phyloP scores from a whole-genome alignment of 2,113 vertebrate genomes.

The Bubalus kerabau region DNA sequence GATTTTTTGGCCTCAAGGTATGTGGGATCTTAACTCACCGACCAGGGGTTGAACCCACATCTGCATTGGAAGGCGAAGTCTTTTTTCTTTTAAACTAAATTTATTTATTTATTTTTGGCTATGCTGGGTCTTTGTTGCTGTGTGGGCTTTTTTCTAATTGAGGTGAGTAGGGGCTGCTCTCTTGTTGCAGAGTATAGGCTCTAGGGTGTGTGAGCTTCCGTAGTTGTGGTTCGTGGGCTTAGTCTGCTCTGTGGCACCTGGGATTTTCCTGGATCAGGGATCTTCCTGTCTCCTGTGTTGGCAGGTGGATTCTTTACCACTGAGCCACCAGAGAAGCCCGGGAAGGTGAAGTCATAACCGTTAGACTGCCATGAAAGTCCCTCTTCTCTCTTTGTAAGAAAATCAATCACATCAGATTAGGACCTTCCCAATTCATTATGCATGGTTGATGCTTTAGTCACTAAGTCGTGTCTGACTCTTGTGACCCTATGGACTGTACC shows the following conservation, averaged over 20 bases:
- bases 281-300: not conserved
- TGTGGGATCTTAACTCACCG: not conserved
- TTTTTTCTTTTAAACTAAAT: not conserved
- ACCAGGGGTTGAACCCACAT: not conserved
- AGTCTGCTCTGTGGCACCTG: not conserved
- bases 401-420: not conserved
- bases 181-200: not conserved
- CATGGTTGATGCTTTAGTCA: not conserved
- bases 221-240: not conserved
- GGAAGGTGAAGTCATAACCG: not conserved
- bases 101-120: not conserved
- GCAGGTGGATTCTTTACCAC: not conserved
- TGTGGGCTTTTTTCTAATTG: not conserved
- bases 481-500: not conserved
- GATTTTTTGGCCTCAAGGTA: not conserved
- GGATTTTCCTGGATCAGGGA: not conserved
- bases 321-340: not conserved
- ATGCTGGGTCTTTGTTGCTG: not conserved
- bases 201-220: rapidly evolving
- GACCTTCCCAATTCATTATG: not conserved
- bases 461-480: not conserved
- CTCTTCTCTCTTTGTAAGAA: not conserved
- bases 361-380: not conserved
- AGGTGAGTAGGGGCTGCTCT: not conserved
- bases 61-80: not conserved